Base-by-base conservation (phyloP, 2,113 vertebrate genomes). In the Scortum barcoo region DNA sequence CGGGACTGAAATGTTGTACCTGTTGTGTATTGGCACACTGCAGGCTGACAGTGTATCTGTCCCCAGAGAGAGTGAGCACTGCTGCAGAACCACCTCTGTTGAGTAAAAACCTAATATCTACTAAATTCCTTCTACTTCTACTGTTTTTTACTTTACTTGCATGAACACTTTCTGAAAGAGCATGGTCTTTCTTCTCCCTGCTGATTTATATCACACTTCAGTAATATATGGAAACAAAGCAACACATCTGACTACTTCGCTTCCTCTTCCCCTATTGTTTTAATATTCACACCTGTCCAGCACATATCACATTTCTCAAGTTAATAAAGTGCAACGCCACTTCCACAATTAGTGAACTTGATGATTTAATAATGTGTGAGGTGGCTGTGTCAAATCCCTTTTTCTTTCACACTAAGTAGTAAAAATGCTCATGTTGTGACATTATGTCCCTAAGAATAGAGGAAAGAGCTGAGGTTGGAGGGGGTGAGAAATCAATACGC, bases 351-450 rank as follows among this genome's bases (percentile, higher is more conserved):
- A 82, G 89, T 83, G 75, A 80, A 81, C 60, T 76, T 76, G 63
- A 90, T 76, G 75, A 26, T 76, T 75, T 89, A 80, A 83, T 90
- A 82, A 85, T 3, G 76, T 72, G 83, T 9, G 81, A 84, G 70
- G 79, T 86, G 79, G 83, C 75, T 22, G n/a, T 81, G 61, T 82
- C 74, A 84, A 26, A 54, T 71, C 70, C 54, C 65, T 51, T 36
- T 9, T 82, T 84, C 73, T 83, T 90, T 89, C 82, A 73, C 83
- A 48, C 68, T 53, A 82, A 86, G 78, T 67, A 58, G 33, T 76
- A 72, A 89, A 36, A 79, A 88, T 57, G 80, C 44, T 83, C n/a
- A 22, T 89, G 82, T 91, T 93, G 83, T 93, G 90, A 92, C 89
- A 85, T 76, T 48, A 28, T 33, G 42, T 81, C 69, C 70, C 86